Evolutionary conservation across 2,888 invertebrate genomes (phyloP), one percentile per base, ranked within the genome.

Genomic region (Trissolcus japonicus): DNA sequence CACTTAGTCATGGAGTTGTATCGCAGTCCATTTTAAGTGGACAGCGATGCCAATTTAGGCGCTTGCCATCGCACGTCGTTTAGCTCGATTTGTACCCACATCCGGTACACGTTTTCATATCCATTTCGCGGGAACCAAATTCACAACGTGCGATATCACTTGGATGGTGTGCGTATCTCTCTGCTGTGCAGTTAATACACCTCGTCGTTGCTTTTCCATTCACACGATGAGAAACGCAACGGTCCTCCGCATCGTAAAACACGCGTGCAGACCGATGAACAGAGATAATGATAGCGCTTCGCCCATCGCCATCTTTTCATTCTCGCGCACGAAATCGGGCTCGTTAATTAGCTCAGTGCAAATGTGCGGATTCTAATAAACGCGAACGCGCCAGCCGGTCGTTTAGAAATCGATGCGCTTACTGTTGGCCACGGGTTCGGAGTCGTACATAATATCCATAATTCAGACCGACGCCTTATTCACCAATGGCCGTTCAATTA

Each of bases 31-130:
- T 46, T 46, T 46, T 2, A 46, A 46, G 46, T 46, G n/a, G 46
- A 46, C 46, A 16, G 16, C 46, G 14, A 46, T 16, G 46, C 46
- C 46, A 46, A 46, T 46, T 46, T 46, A 16, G 46, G 16, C 46
- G 16, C n/a, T 14, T 16, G 35, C 9, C 9, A 25, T 25, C 43
- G 14, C 13, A 43, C n/a, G 46, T 16, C 46, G 46, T 46, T 46
- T n/a, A n/a, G 46, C 46, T 46, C 16, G 46, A 46, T 46, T 16
- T 46, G 46, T 16, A 16, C 6, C 6, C 46, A 46, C 46, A 35
- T 35, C 35, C 55, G 40, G 7, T 14, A 16, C 55, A 41, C 56
- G 41, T 40, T 56, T 56, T 56, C 56, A 14, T 13, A 40, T 56
- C 19, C 56, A 56, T 41, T 41, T 25, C 59, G 46, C 46, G 43